Percentiles rank a stretch among this genome's conserved stretches.
These are phyloP conservation scores for Digitonthophagus gazella DNA, from an alignment of 2,888 invertebrate genomes.

Conservation along the genomic window DNA sequence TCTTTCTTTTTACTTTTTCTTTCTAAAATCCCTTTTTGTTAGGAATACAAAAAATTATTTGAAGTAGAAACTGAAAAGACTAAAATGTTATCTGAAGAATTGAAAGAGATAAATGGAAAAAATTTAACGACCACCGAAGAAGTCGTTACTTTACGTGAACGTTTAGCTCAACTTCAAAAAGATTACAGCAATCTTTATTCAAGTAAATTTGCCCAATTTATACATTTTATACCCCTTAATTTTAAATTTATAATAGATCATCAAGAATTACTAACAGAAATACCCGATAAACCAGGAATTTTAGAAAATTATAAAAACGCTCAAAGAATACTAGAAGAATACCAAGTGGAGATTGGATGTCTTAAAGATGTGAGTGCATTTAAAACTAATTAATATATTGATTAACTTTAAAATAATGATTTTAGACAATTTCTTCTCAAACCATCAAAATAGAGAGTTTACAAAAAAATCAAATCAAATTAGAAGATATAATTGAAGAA, in stretches of 20 bases:
- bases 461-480: background rate
- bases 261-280: background rate
- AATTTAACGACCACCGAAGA: background rate
- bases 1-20: background rate
- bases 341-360: background rate
- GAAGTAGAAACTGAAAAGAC: slow-evolving; percentile 21
- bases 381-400: background rate
- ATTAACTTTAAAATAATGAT: background rate
- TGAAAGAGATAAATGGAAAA: slow-evolving; percentile 16
- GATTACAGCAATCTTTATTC: background rate
- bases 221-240: too few species aligned
- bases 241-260: background rate
- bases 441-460: background rate
- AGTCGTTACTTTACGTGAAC: background rate
- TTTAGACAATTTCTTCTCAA: background rate
- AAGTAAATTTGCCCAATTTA: background rate
- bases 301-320: background rate
- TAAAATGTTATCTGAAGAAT: slow-evolving; percentile 12
- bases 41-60: slow-evolving; percentile 9
- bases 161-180: background rate
- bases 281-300: background rate
- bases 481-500: background rate
- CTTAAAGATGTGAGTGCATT: background rate
- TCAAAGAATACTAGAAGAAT: background rate
- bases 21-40: background rate